phyloP scores from a whole-genome alignment of 2,888 invertebrate genomes.

The Molorchus minor region DNA sequence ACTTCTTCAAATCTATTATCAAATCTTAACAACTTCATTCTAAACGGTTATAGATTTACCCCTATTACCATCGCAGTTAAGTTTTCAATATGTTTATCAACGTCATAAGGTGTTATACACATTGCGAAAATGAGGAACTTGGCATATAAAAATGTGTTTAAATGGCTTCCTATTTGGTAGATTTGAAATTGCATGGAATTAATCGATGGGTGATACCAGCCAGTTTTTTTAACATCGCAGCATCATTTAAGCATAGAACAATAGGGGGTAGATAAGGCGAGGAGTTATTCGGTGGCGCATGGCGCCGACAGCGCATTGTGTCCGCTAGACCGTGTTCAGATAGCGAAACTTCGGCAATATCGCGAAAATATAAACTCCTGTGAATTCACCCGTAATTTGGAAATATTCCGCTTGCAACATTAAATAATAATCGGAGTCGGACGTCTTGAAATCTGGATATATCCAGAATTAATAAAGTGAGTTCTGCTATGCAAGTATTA shows the following conservation, averaged over 20 bases:
- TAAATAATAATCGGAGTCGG: slow-evolving; percentile 10
- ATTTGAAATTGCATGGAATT: slow-evolving; percentile 13
- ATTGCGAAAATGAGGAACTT: no score
- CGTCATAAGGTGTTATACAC: no score
- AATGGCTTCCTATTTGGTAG: no score
- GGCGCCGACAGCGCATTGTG: slow-evolving; percentile 42
- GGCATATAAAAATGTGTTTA: no score
- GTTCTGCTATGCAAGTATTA: neutral
- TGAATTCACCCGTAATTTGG: slow-evolving; percentile 26
- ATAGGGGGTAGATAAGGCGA: slow-evolving; percentile 18
- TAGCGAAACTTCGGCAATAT: slow-evolving; percentile 39
- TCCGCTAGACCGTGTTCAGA: slow-evolving; percentile 48
- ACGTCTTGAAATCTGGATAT: slow-evolving; percentile 7
- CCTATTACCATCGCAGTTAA: no score
- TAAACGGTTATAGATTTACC: no score
- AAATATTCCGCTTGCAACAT: slow-evolving; percentile 15
- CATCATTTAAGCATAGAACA: slow-evolving; percentile 18
- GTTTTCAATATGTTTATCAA: no score
- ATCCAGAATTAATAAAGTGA: neutral
- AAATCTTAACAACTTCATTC: no score
- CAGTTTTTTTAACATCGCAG: neutral
- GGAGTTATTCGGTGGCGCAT: slow-evolving; percentile 24
- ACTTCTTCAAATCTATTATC: no score
- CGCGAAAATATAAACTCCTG: slow-evolving; percentile 21
- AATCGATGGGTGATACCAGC: neutral